phyloP scores from a whole-genome alignment of 2,888 invertebrate species.

The Tinea semifulvella region DNA sequence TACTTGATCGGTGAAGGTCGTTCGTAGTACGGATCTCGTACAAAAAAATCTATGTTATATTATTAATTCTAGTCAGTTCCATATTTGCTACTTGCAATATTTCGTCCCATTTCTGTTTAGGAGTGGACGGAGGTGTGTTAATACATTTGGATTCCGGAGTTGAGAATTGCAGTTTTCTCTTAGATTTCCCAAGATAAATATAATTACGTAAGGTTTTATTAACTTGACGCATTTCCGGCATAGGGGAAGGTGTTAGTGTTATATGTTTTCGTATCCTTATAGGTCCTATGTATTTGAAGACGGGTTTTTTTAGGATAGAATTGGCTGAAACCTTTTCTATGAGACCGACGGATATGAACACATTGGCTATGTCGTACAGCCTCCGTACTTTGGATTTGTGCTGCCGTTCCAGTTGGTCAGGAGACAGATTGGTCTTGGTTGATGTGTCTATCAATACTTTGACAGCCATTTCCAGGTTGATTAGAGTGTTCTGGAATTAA shows the following conservation, averaged over 20 bases:
- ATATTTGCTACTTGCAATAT: constrained; percentile 65
- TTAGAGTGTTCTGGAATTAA: constrained; percentile 69
- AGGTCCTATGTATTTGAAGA: constrained; percentile 72
- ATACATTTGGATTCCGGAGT: constrained; percentile 44
- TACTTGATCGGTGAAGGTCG: too few relatives aligned
- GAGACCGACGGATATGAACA: constrained; percentile 76
- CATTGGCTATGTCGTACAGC: constrained; percentile 82
- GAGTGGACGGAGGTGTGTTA: constrained; percentile 51
- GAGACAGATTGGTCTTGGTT: constrained; percentile 59
- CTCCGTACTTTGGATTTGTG: constrained; percentile 76
- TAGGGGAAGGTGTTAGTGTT: constrained; percentile 48
- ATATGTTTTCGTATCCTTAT: constrained; percentile 44
- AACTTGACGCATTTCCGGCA: constrained; percentile 35
- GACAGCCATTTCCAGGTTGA: constrained; percentile 74
- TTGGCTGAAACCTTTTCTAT: constrained; percentile 74
- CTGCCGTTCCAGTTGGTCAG: constrained; percentile 59
- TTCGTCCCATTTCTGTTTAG: constrained; percentile 65
- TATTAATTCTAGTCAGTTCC: constrained; percentile 66
- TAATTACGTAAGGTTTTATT: constrained; percentile 36
- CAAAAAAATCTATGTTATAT: constrained; percentile 21
- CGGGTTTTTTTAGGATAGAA: constrained; percentile 70
- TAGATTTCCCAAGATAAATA: constrained; percentile 47
- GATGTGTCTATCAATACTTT: constrained; percentile 67
- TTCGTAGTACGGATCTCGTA: too few relatives aligned
- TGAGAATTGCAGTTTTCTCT: constrained; percentile 57